Conservation (phyloP, 2,113 vertebrate genomes). For the Macaca mulatta region DNA sequence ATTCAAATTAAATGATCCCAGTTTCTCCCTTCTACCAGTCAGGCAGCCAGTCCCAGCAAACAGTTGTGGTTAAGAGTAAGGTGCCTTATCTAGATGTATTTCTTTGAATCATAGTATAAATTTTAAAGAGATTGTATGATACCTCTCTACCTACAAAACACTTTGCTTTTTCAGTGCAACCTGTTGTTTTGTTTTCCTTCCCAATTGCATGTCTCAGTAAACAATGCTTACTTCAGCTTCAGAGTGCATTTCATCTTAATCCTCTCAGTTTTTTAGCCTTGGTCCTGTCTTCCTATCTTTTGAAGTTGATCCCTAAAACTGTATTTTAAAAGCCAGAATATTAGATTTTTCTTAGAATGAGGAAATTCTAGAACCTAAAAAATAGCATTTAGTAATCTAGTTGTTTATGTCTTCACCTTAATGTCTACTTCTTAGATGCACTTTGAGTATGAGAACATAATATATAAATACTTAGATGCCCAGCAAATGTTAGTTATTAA, state of each 20-base stretch:
- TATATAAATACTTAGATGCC: neutral
- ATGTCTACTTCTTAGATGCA: constrained; percentile 40
- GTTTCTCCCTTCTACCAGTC: neutral
- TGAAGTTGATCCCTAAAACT: neutral
- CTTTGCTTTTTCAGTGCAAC: neutral
- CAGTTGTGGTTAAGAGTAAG: neutral
- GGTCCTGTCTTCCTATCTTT: neutral
- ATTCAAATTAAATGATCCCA: neutral
- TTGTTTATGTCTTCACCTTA: neutral
- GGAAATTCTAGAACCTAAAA: neutral
- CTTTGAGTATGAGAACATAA: neutral
- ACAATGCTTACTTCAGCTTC: neutral
- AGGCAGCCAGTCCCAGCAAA: neutral
- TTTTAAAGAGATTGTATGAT: neutral
- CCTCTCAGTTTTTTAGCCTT: neutral
- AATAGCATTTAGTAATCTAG: constrained; percentile 12
- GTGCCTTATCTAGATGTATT: neutral
- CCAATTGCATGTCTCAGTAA: neutral
- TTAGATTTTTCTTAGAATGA: constrained; percentile 48
- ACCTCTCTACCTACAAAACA: neutral
- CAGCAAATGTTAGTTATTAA: neutral
- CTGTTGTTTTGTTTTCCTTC: neutral
- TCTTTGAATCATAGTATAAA: neutral
- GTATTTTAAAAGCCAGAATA: neutral
- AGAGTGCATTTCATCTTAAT: neutral